These are phyloP conservation scores for Caenorhabditis panamensis DNA, from an alignment of 2,888 invertebrate species.

Conservation along the genomic window DNA sequence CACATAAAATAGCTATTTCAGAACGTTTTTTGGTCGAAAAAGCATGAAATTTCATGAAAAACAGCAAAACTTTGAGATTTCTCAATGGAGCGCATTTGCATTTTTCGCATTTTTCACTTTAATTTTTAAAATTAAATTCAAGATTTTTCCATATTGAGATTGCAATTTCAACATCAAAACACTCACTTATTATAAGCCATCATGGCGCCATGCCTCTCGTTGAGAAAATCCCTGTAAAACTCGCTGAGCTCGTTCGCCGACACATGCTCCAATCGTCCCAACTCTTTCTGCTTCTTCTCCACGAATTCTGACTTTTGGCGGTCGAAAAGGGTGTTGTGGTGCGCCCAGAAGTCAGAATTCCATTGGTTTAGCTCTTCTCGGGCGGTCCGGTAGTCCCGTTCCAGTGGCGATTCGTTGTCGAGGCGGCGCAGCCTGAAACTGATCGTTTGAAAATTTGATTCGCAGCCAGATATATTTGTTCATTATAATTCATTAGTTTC, in stretches of 20 bases:
- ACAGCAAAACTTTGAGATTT: no score
- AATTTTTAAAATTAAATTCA: no score
- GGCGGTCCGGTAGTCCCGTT: conserved; percentile 71
- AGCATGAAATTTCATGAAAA: not conserved
- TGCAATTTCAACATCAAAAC: not conserved
- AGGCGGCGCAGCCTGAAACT: conserved; percentile 74
- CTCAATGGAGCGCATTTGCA: not conserved
- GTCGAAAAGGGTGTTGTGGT: conserved; percentile 77
- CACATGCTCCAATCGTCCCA: conserved; percentile 74
- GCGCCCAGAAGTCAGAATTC: conserved; percentile 78
- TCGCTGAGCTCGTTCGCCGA: conserved; percentile 76
- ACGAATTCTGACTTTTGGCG: conserved; percentile 64
- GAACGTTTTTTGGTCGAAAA: not conserved
- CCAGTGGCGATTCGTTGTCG: conserved; percentile 74
- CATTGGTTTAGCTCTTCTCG: conserved; percentile 78
- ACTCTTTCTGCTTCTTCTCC: conserved; percentile 69
- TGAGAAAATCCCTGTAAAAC: conserved; percentile 78
- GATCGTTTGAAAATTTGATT: no score
- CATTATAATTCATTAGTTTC: no score
- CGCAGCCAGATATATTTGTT: not conserved
- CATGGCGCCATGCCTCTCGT: conserved; percentile 69
- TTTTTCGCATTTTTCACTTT: no score
- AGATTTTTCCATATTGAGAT: not conserved
- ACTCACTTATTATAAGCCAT: conserved; percentile 76
- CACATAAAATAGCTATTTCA: not conserved